These are phyloP conservation scores for Pteropus alecto DNA, from an alignment of 2,113 vertebrate species.

Conservation along the genomic window DNA sequence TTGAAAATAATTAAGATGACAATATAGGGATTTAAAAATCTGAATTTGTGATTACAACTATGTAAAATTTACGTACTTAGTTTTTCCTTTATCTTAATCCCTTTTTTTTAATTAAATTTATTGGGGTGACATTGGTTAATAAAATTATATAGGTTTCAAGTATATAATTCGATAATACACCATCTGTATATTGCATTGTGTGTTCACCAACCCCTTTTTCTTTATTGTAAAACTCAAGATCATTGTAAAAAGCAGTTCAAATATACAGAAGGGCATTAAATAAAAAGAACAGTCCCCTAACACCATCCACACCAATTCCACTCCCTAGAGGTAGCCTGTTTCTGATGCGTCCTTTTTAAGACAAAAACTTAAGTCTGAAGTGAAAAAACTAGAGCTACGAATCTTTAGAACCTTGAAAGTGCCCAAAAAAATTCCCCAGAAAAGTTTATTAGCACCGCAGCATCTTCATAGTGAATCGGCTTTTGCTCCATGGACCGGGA, in stretches of 20 bases:
- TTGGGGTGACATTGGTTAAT: too few species aligned
- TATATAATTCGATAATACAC: too few species aligned
- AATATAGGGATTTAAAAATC: not conserved
- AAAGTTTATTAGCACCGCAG: not conserved
- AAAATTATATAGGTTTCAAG: too few species aligned
- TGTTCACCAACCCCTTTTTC: not conserved
- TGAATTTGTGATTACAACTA: not conserved
- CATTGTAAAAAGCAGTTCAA: not conserved
- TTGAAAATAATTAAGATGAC: not conserved
- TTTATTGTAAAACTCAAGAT: conserved; percentile 13
- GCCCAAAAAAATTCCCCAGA: not conserved
- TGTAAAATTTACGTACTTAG: not conserved
- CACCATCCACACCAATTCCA: not conserved
- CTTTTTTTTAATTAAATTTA: not conserved
- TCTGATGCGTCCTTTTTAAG: conserved; percentile 1
- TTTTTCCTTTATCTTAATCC: not conserved
- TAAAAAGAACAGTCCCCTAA: not conserved
- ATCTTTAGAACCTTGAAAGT: not conserved
- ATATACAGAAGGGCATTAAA: not conserved
- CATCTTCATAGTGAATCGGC: not conserved
- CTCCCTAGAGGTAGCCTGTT: not conserved
- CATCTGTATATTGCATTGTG: too few species aligned
- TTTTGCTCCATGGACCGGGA: not conserved
- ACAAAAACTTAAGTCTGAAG: not conserved
- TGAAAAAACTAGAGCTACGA: not conserved